Evolutionary conservation across 2,888 invertebrate genomes (phyloP), one percentile per base, ranked within the genome.

Genomic region (Cryptops parisi): DNA sequence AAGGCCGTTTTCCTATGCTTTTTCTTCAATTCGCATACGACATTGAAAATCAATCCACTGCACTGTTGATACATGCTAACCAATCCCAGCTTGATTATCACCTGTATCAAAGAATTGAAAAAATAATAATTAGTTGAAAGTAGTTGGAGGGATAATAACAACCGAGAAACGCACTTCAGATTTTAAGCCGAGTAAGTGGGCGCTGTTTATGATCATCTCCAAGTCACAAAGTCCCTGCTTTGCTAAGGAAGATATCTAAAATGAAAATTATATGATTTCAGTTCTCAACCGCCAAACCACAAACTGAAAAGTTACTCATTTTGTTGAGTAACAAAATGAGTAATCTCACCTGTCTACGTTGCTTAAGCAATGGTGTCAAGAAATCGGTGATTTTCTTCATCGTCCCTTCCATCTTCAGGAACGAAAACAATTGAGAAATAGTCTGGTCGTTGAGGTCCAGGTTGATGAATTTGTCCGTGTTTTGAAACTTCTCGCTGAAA

Each of bases 201-300:
- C 79, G 64, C 84, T 74, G 24, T 76, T 73, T 22, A 81, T 78
- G 2, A 90, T 78, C 0, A 74, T 73, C 62, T 87, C 84, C 55
- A 94, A 69, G 58, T 90, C 85, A 39, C 78, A 72, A 0, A 89
- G 66, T 0, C 82, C 87, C 56, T 79, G 76, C 52, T 79, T 79
- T 0, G 84, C 82, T 15, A 79, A 64, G 1, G 73, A 72, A 4
- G 77, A 75, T 52, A 80, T 80, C 62, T 80, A 80, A 39, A 12
- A 49, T 4, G 26, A 17, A 9, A 47, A 15, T 21, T 45, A 12
- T 22, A 21, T 15, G 23, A 45, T n/a, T n/a, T n/a, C n/a, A n/a
- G n/a, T n/a, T n/a, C n/a, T n/a, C n/a, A n/a, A n/a, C n/a, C n/a
- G n/a, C n/a, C n/a, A n/a, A n/a, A n/a, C n/a, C n/a, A n/a, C n/a